These are phyloP conservation scores for Proisotoma minuta DNA, from an alignment of 2,888 invertebrate genomes.

Conservation along the genomic window DNA sequence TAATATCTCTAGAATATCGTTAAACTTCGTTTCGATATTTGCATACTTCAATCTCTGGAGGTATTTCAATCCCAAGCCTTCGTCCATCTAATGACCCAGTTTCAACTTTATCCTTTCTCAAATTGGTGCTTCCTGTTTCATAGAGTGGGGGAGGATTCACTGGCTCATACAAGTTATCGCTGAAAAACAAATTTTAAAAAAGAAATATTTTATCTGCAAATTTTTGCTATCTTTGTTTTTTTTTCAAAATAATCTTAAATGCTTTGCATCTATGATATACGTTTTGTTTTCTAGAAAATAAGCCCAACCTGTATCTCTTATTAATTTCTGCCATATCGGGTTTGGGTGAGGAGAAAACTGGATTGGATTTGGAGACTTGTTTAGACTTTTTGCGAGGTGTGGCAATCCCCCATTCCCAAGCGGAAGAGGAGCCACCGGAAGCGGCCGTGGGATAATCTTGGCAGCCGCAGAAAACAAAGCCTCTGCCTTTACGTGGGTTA, in stretches of 20 bases:
- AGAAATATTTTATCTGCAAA: neutral
- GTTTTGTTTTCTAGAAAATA: neutral
- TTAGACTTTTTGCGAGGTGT: slow-evolving; percentile 35
- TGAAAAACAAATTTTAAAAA: slow-evolving; percentile 50
- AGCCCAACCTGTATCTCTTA: slow-evolving; percentile 39
- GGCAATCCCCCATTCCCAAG: slow-evolving; percentile 44
- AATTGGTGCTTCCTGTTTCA: slow-evolving; percentile 52
- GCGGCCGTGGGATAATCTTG: slow-evolving; percentile 65
- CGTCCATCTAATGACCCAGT: slow-evolving; percentile 39
- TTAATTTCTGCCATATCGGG: slow-evolving; percentile 39
- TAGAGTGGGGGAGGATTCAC: slow-evolving; percentile 65
- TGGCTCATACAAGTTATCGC: slow-evolving; percentile 91
- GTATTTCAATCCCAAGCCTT: slow-evolving; percentile 41
- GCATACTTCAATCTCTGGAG: slow-evolving; percentile 44
- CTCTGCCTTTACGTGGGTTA: slow-evolving; percentile 23
- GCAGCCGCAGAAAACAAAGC: slow-evolving; percentile 62
- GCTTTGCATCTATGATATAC: too few species aligned
- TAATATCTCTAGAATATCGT: too few species aligned
- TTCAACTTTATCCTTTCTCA: slow-evolving; percentile 45
- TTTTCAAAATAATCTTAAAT: too few species aligned
- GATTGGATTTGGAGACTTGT: slow-evolving; percentile 41
- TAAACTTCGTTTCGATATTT: too few species aligned
- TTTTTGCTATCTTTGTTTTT: neutral
- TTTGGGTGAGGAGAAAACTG: slow-evolving; percentile 31
- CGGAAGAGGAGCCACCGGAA: slow-evolving; percentile 69